These are phyloP conservation scores for Orussus abietinus DNA, from an alignment of 1,140 invertebrate species.

Conservation along the genomic window DNA sequence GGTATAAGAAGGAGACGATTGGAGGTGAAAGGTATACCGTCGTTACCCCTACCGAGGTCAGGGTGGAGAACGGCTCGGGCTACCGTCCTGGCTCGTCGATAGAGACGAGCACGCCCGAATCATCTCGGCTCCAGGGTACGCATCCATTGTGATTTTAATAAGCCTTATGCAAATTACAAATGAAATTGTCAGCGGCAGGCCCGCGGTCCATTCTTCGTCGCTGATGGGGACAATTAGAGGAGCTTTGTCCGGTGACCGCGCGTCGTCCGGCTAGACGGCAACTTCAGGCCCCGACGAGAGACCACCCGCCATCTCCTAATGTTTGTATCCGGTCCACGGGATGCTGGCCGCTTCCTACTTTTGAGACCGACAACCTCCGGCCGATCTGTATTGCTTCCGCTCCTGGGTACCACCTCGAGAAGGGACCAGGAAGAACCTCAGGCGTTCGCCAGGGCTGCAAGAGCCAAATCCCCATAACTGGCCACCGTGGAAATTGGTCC, in stretches of 20 bases:
- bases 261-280: slow-evolving; percentile 33
- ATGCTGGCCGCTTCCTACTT: slow-evolving; percentile 26
- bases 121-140: too few species aligned
- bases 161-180: slow-evolving; percentile 44
- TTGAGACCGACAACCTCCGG: slow-evolving; percentile 8
- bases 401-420: background rate
- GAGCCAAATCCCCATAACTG: background rate
- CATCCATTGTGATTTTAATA: slow-evolving; percentile 36
- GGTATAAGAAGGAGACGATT: too few species aligned
- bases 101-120: too few species aligned
- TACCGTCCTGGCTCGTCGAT: too few species aligned
- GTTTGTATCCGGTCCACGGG: slow-evolving; percentile 39
- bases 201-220: slow-evolving; percentile 35
- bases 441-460: background rate
- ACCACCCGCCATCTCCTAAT: slow-evolving; percentile 43
- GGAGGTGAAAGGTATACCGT: too few species aligned
- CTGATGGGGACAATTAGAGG: slow-evolving; percentile 44
- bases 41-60: too few species aligned
- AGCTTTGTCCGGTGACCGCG: slow-evolving; percentile 35
- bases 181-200: slow-evolving; percentile 42
- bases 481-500: background rate
- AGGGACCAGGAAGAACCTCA: background rate
- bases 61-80: too few species aligned
- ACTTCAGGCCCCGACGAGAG: slow-evolving; percentile 31
- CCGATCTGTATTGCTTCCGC: slow-evolving; percentile 2